These are phyloP conservation scores for Venustaconcha ellipsiformis DNA, from an alignment of 1,140 invertebrate species.

Conservation along the genomic window DNA sequence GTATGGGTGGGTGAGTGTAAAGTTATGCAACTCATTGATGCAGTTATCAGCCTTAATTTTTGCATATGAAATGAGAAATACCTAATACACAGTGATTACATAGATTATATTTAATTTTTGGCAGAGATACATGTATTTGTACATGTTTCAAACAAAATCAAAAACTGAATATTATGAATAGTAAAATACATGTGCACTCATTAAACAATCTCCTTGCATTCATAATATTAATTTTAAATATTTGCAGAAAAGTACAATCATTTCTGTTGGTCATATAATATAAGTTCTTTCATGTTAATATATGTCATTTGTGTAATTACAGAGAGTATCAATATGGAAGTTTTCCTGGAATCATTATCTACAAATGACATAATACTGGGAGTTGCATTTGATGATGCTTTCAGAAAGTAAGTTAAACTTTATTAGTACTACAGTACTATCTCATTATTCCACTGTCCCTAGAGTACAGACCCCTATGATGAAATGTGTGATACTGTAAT, in stretches of 20 bases:
- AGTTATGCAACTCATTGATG: neutral
- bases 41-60: too few species aligned
- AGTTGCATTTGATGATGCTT: slow-evolving; percentile 70
- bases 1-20: neutral
- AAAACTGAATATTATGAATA: too few species aligned
- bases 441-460: neutral
- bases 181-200: neutral
- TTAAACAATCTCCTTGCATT: too few species aligned
- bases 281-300: neutral
- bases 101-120: too few species aligned
- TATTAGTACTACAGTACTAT: neutral
- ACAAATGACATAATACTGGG: slow-evolving; percentile 68
- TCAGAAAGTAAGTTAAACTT: slow-evolving; percentile 65
- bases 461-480: neutral
- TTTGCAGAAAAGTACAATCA: neutral
- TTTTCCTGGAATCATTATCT: slow-evolving; percentile 68
- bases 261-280: too few species aligned
- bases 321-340: slow-evolving; percentile 69
- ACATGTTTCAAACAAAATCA: neutral
- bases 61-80: too few species aligned
- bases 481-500: neutral
- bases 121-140: neutral
- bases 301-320: slow-evolving; percentile 7
- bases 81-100: too few species aligned
- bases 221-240: too few species aligned